Conservation (phyloP, 2,113 vertebrate genomes). For the Leucopsar rothschildi region DNA sequence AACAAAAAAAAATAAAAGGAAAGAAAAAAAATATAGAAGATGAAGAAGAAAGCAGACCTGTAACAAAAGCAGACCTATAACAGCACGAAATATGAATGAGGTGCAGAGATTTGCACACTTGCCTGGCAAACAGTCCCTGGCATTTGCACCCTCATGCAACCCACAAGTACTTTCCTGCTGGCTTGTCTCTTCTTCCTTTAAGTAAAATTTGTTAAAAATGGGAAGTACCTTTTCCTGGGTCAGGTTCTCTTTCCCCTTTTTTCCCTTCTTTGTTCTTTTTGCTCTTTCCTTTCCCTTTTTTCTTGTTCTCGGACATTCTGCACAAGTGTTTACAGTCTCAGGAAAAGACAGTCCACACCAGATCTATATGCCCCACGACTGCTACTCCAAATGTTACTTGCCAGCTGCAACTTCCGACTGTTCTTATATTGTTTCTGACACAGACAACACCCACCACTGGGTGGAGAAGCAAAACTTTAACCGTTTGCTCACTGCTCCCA, state of each 20-base stretch:
- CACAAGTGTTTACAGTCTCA: slow-evolving; percentile 59
- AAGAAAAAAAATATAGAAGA: background rate
- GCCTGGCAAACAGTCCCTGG: background rate
- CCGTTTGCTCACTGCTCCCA: slow-evolving; percentile 60
- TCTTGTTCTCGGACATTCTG: slow-evolving; percentile 77
- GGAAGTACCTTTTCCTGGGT: slow-evolving; percentile 70
- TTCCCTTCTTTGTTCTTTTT: slow-evolving; percentile 77
- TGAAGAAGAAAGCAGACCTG: background rate
- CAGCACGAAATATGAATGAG: slow-evolving; percentile 31
- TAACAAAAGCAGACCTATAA: background rate
- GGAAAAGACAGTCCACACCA: slow-evolving; percentile 57
- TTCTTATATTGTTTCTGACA: slow-evolving; percentile 72
- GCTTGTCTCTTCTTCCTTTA: slow-evolving; percentile 53
- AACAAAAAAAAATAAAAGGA: no score
- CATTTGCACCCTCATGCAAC: slow-evolving; percentile 37
- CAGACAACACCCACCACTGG: slow-evolving; percentile 71
- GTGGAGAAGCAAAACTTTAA: slow-evolving; percentile 68
- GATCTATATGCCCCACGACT: slow-evolving; percentile 59
- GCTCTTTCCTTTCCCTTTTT: slow-evolving; percentile 74
- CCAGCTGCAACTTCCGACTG: slow-evolving; percentile 68
- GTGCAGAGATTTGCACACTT: slow-evolving; percentile 33
- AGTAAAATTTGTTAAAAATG: slow-evolving; percentile 64
- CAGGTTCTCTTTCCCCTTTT: slow-evolving; percentile 72
- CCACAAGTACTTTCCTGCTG: slow-evolving; percentile 9
- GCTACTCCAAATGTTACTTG: slow-evolving; percentile 62